A percentile compares a stretch with the other conserved stretches of the same genome.
These are phyloP conservation scores for Urocyon cinereoargenteus DNA, from an alignment of 2,797 vertebrate genomes.

Conservation along the genomic window DNA sequence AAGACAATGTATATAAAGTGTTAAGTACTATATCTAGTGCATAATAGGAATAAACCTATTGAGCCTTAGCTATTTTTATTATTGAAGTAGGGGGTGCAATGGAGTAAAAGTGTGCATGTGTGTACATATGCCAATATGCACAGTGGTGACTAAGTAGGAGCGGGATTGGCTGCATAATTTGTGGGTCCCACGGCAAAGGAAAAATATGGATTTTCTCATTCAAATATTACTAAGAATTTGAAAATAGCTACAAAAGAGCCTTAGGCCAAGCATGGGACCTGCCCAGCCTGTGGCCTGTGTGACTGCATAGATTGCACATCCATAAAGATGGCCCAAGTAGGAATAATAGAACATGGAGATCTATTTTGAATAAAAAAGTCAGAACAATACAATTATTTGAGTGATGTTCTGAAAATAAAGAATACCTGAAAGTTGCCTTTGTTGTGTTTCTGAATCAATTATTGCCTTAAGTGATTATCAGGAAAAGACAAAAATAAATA, in stretches of 20 bases:
- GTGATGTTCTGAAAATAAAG: not conserved
- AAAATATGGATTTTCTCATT: not conserved
- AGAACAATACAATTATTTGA: not conserved
- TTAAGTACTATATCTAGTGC: not conserved
- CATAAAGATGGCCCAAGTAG: not conserved
- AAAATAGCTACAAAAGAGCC: not conserved
- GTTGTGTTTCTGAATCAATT: constrained; percentile 1
- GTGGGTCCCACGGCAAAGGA: not conserved
- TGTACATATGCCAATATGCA: not conserved
- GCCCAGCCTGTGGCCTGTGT: not conserved
- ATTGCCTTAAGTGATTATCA: not conserved
- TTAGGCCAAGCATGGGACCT: not conserved
- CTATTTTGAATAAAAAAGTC: not conserved
- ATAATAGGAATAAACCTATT: not conserved
- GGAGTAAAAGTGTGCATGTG: not conserved
- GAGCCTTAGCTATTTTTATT: not conserved
- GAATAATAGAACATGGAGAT: not conserved
- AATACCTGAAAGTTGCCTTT: not conserved
- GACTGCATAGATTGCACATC: fast-evolving
- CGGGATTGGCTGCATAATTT: not conserved
- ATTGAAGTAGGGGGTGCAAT: not conserved
- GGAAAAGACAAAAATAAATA: not conserved
- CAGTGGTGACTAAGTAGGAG: not conserved
- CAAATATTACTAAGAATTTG: not conserved
- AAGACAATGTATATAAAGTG: not conserved